Evolutionary conservation across 2,113 vertebrate genomes (phyloP), one percentile per base, ranked within the genome.

Genomic region (Zosterops hypoxanthus): DNA sequence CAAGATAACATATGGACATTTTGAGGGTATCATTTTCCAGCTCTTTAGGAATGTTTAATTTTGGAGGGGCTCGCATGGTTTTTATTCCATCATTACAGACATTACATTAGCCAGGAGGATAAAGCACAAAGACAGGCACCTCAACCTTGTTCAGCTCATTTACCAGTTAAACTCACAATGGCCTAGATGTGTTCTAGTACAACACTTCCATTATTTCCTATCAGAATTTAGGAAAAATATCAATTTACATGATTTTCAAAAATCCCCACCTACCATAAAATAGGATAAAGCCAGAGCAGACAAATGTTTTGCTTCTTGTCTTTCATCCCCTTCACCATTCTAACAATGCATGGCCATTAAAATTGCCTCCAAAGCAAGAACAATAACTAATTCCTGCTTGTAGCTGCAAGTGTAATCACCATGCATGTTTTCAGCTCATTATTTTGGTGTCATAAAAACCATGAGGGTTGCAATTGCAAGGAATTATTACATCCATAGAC

Each of bases 391-490:
- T 95, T 82, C 55, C 6, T 70, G 73, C 82, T 92, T 55, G 69
- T 50, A 75, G 75, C 87, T 85, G 69, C 86, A 91, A 90, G 90
- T 70, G 80, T 53, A 66, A 92, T 97, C 90, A 52, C 1, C 1
- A 57, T 1, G 1, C 53, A 1, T 28, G 93, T 70, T 44, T 86
- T 56, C 88, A 78, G 85, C 34, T 94, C 86, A 80, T 97, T 96
- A 92, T 63, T 78, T 47, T 28, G 28, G 7, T 76, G 86, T 88
- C 69, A 95, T 55, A 95, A 94, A 96, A 96, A 82, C 50, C 49
- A 92, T 0, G 22, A 77, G 11, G 36, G 50, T 19, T 93, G 94
- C 95, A 60, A 73, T 91, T 84, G 80, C n/a, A 46, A 29, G 88
- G 71, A 94, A 85, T 63, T 71, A 87, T 93, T 73, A 47, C 57